These are phyloP conservation scores for Cebidichthys violaceus DNA, from an alignment of 2,113 vertebrate species.

Conservation along the genomic window DNA sequence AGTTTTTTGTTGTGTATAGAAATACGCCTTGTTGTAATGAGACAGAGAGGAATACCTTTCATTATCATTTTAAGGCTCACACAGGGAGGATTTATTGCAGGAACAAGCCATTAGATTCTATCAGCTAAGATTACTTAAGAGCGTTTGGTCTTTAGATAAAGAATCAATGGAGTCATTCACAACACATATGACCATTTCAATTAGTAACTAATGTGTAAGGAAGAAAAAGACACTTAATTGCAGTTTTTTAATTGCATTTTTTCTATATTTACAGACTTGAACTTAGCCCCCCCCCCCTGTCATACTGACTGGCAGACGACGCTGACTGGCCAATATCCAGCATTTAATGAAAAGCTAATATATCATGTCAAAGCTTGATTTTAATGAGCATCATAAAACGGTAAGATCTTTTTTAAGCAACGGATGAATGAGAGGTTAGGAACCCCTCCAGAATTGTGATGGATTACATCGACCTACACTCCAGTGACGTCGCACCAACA, in stretches of 20 bases:
- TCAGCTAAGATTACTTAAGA: background rate
- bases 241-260: background rate
- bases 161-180: background rate
- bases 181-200: background rate
- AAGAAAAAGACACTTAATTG: background rate
- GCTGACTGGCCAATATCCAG: constrained; percentile 15
- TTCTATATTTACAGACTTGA: background rate
- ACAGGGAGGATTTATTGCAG: background rate
- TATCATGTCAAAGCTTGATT: constrained; percentile 17
- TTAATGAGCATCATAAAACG: constrained; percentile 34
- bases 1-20: background rate
- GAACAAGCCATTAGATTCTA: background rate
- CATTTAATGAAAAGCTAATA: constrained; percentile 27
- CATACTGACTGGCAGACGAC: background rate
- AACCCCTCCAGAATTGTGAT: background rate
- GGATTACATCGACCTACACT: background rate
- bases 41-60: background rate
- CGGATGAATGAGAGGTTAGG: background rate
- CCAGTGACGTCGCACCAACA: background rate
- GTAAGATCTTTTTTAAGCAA: constrained; percentile 26
- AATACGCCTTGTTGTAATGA: background rate
- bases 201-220: background rate
- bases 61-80: background rate
- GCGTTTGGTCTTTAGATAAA: background rate
- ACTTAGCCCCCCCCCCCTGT: background rate